These are phyloP conservation scores for Benthosema pterotum DNA, from an alignment of 2,797 vertebrate genomes.

Conservation along the genomic window DNA sequence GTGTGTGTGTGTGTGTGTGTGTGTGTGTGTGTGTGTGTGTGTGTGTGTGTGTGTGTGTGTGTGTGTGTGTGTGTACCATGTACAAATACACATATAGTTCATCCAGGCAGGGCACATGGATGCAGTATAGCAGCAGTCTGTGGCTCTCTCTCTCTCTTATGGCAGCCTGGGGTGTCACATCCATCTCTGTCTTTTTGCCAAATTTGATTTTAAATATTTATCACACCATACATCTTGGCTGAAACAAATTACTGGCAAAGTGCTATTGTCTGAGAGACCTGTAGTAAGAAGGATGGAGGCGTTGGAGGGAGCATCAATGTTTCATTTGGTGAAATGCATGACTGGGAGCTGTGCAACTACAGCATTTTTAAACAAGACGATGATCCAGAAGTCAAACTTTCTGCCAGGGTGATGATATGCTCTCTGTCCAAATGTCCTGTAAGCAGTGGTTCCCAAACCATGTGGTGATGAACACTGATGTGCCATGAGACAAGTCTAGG, in stretches of 20 bases:
- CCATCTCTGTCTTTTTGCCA: constrained; percentile 99
- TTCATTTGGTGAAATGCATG: constrained; percentile 98
- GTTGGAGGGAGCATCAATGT: constrained; percentile 98
- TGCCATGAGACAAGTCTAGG: no score
- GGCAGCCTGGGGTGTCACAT: constrained; percentile 87
- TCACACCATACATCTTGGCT: constrained; percentile 96
- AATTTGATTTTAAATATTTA: constrained; percentile 99
- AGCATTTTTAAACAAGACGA: constrained; percentile 61
- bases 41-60: constrained; percentile 5
- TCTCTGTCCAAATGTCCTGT: background rate
- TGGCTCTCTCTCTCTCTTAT: constrained; percentile 82
- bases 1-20: constrained; percentile 7
- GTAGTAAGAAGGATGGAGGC: constrained; percentile 95
- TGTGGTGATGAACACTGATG: no score
- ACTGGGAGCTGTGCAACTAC: constrained; percentile 73
- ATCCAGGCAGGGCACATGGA: constrained; percentile 54
- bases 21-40: background rate
- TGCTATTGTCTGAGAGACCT: constrained; percentile 96
- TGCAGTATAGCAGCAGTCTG: constrained; percentile 62
- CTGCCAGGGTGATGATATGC: constrained; percentile 5
- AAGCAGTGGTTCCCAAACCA: no score
- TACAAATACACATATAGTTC: constrained; percentile 12
- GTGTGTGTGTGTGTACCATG: constrained; percentile 8
- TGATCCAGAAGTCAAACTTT: constrained; percentile 61
- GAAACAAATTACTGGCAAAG: constrained; percentile 98